phyloP scores from a whole-genome alignment of 2,797 vertebrate genomes.

The Naso thynnoides region DNA sequence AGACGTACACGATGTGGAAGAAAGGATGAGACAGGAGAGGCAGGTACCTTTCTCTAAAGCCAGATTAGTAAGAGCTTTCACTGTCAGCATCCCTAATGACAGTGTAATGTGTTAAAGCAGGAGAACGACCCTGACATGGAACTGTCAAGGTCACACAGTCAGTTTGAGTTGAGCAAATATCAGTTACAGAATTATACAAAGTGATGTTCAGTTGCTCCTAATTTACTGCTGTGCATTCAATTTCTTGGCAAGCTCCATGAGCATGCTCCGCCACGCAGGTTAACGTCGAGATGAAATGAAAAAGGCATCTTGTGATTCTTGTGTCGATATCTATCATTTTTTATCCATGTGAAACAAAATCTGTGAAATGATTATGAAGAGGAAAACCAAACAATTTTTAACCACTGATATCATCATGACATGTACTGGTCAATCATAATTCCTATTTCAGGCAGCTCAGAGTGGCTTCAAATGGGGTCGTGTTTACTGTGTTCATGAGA shows the following conservation, averaged over 20 bases:
- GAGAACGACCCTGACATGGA: background rate
- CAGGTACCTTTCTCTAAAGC: conserved; percentile 43
- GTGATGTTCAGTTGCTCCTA: conserved; percentile 10
- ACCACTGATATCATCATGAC: too few species aligned
- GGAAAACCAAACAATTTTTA: too few species aligned
- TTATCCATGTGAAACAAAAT: too few species aligned
- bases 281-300: too few species aligned
- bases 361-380: too few species aligned
- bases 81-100: conserved; percentile 16
- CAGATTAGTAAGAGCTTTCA: conserved; percentile 44
- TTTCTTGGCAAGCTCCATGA: background rate
- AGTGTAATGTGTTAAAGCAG: conserved; percentile 22
- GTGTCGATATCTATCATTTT: too few species aligned
- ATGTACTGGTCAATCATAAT: too few species aligned
- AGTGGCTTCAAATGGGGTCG: too few species aligned
- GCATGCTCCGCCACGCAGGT: conserved; percentile 5
- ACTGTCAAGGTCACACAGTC: conserved; percentile 35
- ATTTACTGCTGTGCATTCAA: background rate
- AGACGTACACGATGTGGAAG: conserved; percentile 27
- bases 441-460: too few species aligned
- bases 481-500: too few species aligned
- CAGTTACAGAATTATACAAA: background rate
- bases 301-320: too few species aligned
- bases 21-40: conserved; percentile 23
- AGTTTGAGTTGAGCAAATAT: conserved; percentile 1